phyloP scores from a whole-genome alignment of 2,797 vertebrate species.

The Propithecus perrieri region DNA sequence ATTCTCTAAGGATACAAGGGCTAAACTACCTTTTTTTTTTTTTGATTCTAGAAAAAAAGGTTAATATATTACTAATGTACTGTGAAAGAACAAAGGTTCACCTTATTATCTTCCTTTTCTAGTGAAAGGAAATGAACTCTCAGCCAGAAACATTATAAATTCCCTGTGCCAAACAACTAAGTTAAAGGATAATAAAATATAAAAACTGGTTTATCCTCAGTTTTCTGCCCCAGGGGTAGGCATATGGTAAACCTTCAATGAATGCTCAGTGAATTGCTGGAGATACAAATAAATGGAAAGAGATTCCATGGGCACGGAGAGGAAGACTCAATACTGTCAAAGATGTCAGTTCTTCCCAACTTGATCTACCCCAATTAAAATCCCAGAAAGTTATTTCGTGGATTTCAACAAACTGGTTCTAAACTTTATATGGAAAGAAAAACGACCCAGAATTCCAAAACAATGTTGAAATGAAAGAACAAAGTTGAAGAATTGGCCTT shows the following conservation, averaged over 20 bases:
- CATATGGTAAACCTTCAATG: background rate
- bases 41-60: slow-evolving; percentile 39
- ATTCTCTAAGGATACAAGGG: slow-evolving; percentile 7
- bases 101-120: slow-evolving; percentile 51
- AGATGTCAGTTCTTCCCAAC: background rate
- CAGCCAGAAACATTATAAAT: slow-evolving; percentile 31
- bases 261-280: background rate
- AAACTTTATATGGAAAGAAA: background rate
- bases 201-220: background rate
- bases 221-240: background rate
- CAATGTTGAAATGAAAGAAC: background rate
- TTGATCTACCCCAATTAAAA: slow-evolving; percentile 8
- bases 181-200: slow-evolving; percentile 66
- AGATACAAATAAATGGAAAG: slow-evolving; percentile 7
- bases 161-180: slow-evolving; percentile 43
- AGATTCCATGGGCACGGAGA: background rate
- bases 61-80: slow-evolving; percentile 80
- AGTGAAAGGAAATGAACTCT: slow-evolving; percentile 62
- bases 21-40: background rate
- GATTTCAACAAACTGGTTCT: slow-evolving; percentile 18
- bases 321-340: background rate
- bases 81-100: slow-evolving; percentile 79
- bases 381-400: background rate
- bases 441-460: background rate
- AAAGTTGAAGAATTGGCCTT: slow-evolving; percentile 7